Conservation (phyloP, 2,888 invertebrate genomes). For the Fissipunctia ypsillon region DNA sequence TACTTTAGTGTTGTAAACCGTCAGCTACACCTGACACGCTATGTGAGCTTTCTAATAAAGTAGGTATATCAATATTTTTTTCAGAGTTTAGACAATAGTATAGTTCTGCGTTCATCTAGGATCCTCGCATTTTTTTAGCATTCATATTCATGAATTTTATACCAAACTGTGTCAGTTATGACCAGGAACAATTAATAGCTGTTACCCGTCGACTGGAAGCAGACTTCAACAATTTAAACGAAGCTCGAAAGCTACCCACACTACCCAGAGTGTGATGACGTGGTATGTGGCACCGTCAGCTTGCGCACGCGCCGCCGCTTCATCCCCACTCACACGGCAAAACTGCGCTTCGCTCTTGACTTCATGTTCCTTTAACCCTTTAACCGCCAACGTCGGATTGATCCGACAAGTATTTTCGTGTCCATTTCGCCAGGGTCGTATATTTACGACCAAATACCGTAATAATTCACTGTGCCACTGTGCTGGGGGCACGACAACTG, state of each 20-base stretch:
- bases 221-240: neutral
- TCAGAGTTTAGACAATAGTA: neutral
- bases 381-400: too few relatives aligned
- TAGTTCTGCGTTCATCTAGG: neutral
- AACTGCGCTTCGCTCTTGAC: constrained; percentile 53
- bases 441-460: too few relatives aligned
- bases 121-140: neutral
- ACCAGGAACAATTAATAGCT: neutral
- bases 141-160: neutral
- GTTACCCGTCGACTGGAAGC: neutral
- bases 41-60: too few relatives aligned
- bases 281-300: constrained; percentile 43
- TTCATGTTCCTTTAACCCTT: constrained; percentile 3
- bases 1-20: neutral
- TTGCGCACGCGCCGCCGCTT: constrained; percentile 82
- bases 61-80: neutral
- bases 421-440: too few relatives aligned
- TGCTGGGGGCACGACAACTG: too few relatives aligned
- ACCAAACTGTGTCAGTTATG: neutral
- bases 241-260: neutral
- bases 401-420: too few relatives aligned
- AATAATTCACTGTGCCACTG: too few relatives aligned
- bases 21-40: neutral
- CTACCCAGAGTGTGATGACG: neutral
- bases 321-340: constrained; percentile 67